A percentile compares a stretch with the other conserved stretches of the same genome.
phyloP scores from a whole-genome alignment of 2,113 vertebrate species.

The Meleagris gallopavo region DNA sequence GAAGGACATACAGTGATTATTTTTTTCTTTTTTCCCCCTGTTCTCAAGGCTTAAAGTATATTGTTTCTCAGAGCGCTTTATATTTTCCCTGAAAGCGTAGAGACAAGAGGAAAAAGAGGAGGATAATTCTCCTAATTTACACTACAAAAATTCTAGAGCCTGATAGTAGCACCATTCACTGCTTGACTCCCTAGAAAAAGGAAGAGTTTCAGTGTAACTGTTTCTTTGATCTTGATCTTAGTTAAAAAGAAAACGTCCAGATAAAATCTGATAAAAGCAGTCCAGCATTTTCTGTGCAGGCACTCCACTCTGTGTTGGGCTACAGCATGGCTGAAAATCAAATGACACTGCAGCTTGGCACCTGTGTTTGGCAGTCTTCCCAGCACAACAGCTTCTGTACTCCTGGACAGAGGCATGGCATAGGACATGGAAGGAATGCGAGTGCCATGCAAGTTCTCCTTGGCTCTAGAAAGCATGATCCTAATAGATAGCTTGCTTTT shows the following conservation, averaged over 20 bases:
- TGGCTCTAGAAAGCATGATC: background rate
- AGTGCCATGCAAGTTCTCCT: background rate
- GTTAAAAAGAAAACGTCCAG: background rate
- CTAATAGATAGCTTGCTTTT: background rate
- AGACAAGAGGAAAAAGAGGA: background rate
- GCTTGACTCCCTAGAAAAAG: accelerated
- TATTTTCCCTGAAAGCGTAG: background rate
- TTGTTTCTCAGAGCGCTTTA: background rate
- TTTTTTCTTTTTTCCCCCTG: background rate
- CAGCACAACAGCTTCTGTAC: background rate
- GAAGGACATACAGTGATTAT: too few relatives aligned
- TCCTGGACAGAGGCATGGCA: background rate
- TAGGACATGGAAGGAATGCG: background rate
- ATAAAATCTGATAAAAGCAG: background rate
- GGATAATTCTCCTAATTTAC: background rate
- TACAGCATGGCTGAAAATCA: background rate
- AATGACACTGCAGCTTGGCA: background rate
- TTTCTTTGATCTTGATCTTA: background rate
- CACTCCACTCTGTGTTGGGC: too few relatives aligned
- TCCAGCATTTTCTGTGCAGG: background rate
- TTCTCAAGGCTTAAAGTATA: background rate
- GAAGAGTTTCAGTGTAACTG: background rate
- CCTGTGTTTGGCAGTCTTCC: accelerated
- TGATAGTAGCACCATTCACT: background rate
- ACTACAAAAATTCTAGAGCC: background rate